Conservation (phyloP, 2,113 vertebrate genomes). For the Aegotheles bennettii region DNA sequence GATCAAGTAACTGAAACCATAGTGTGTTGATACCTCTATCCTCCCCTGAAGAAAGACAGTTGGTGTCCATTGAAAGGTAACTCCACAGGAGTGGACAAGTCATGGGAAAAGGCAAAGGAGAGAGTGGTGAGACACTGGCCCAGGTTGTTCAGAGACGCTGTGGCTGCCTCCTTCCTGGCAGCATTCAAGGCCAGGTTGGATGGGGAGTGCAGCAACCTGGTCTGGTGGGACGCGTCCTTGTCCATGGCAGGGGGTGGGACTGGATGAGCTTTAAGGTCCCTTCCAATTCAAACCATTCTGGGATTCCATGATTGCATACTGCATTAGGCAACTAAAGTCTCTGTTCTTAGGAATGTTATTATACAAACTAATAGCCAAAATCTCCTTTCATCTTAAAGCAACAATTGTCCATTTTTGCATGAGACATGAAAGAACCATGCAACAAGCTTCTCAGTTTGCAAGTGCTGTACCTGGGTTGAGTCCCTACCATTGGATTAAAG, state of each 20-base stretch:
- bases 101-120: no score
- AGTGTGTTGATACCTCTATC: rapidly evolving
- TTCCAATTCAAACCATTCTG: no score
- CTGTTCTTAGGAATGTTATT: neutral
- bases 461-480: neutral
- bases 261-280: no score
- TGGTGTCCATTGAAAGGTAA: neutral
- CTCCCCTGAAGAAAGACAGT: neutral
- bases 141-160: no score
- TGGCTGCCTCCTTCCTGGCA: no score
- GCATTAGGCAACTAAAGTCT: neutral
- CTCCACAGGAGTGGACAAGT: neutral
- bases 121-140: no score
- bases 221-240: no score
- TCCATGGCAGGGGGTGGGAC: no score
- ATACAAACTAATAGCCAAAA: neutral
- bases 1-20: neutral
- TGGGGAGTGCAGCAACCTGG: no score
- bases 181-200: no score
- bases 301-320: neutral
- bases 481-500: neutral
- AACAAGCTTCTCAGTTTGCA: neutral
- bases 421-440: neutral
- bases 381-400: neutral
- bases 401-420: neutral